Base-by-base conservation (phyloP, 2,888 invertebrate species). In the Phaonia tiefii region DNA sequence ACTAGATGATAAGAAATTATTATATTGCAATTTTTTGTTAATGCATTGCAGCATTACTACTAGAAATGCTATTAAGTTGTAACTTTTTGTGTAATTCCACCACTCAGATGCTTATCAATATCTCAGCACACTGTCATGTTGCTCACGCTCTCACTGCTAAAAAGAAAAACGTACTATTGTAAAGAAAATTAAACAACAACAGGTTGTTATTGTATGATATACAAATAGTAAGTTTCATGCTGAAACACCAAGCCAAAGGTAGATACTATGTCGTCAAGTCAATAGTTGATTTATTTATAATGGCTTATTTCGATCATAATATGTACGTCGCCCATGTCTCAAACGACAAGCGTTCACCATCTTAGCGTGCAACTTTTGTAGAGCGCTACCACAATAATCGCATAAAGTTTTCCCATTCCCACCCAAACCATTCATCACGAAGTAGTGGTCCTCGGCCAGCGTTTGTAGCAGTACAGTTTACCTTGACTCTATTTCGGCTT, bases 151-250 rank as follows among this genome's bases (percentile, higher is more conserved):
- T n/a, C n/a, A n/a, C n/a, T n/a, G n/a, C n/a, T n/a, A 49, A 8
- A 17, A 46, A 46, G 8, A 63, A 44, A n/a, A 63, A 63, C 44
- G 22, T 63, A 51, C 49, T 63, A 63, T 70, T 56, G 54, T 65
- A 67, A 67, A 56, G 42, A 37, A 60, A 60, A 75, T 15, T 20
- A 49, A 63, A 54, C 20, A 22, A 71, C 56, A 72, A 72, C 46
- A 72, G 49, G 37, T 77, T 66, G 71, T 77, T 71, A 42, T 54
- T 44, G 44, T 65, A 26, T 25, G 80, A 78, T 82, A 81, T 37
- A 39, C 26, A 42, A 31, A 67, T 37, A n/a, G n/a, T n/a, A 66
- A 77, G 72, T 49, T 56, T 72, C 39, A 63, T 63, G 51, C 20
- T 54, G 25, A n/a, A n/a, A 51, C 63, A n/a, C n/a, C 20, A 13